Percentiles rank a stretch among this genome's conserved stretches.
Conservation (phyloP, 2,113 vertebrate genomes). For the Syrrhaptes paradoxus region DNA sequence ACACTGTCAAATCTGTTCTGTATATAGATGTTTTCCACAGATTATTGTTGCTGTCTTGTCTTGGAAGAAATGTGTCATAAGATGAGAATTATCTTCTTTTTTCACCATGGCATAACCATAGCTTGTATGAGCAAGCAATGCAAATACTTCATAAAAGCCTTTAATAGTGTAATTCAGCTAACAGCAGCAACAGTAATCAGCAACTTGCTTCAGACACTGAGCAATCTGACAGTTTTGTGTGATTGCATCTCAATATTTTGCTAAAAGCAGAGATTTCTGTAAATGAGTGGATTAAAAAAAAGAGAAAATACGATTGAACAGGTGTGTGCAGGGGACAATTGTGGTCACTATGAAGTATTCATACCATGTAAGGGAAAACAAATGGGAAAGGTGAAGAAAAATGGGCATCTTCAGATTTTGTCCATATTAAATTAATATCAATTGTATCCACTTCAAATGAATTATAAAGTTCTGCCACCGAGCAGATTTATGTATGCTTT, state of each 20-base stretch:
- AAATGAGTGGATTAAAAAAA: slow-evolving; percentile 34
- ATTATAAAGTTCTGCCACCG: slow-evolving; percentile 21
- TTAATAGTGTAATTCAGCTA: slow-evolving; percentile 52
- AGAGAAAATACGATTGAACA: slow-evolving; percentile 1
- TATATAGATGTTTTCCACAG: neutral
- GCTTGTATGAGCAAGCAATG: slow-evolving; percentile 43
- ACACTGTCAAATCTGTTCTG: neutral
- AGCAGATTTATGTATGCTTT: slow-evolving; percentile 40
- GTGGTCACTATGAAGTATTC: neutral
- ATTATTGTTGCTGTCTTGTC: neutral
- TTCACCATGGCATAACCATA: neutral
- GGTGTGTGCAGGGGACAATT: neutral
- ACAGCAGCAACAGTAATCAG: slow-evolving; percentile 44
- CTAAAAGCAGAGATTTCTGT: slow-evolving; percentile 32
- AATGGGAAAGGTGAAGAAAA: slow-evolving; percentile 43
- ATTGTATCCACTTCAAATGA: neutral
- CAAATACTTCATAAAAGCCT: slow-evolving; percentile 43
- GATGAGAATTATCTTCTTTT: neutral
- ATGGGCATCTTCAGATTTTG: slow-evolving; percentile 6
- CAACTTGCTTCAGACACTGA: slow-evolving; percentile 12
- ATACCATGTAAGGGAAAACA: neutral
- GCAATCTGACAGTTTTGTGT: slow-evolving; percentile 49
- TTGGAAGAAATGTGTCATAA: slow-evolving; percentile 8
- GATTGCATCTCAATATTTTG: slow-evolving; percentile 53
- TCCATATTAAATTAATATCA: slow-evolving; percentile 54